phyloP scores from a whole-genome alignment of 2,888 invertebrate genomes.

The Pheosia gnoma region DNA sequence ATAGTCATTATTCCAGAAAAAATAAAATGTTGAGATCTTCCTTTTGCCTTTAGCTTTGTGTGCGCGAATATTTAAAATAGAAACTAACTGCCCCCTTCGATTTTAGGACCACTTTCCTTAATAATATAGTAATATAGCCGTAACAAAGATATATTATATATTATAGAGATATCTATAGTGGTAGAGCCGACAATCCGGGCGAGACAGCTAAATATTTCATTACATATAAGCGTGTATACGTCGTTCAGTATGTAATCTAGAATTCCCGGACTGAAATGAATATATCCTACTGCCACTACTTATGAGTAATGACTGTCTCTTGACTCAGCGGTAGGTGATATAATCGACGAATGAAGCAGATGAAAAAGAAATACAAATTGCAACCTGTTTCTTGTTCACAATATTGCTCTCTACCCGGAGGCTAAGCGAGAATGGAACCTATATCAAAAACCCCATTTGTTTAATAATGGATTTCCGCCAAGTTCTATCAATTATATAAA shows the following conservation, averaged over 20 bases:
- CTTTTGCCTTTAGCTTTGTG: no score
- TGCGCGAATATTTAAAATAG: no score
- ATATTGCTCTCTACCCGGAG: slow-evolving; percentile 22
- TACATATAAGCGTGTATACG: neutral
- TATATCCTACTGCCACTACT: slow-evolving; percentile 16
- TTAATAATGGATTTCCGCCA: no score
- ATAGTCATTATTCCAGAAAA: no score
- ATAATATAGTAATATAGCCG: no score
- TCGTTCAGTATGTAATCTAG: slow-evolving; percentile 26
- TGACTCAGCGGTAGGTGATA: slow-evolving; percentile 30
- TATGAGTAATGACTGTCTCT: slow-evolving; percentile 30
- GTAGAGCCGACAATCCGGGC: neutral
- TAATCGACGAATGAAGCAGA: slow-evolving; percentile 25
- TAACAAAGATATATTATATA: no score
- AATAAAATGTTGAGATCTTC: no score
- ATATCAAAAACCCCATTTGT: slow-evolving; percentile 23
- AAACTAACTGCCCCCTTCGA: no score
- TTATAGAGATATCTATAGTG: no score
- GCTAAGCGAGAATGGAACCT: slow-evolving; percentile 21
- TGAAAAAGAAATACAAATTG: slow-evolving; percentile 25
- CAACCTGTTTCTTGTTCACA: slow-evolving; percentile 19
- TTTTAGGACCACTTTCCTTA: no score
- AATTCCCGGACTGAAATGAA: slow-evolving; percentile 29
- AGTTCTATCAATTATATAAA: no score
- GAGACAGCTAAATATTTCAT: neutral